Conservation (phyloP, 30 jellyfish, hydroid and myxozoan genomes). For the Phacellophora camtschatica region DNA sequence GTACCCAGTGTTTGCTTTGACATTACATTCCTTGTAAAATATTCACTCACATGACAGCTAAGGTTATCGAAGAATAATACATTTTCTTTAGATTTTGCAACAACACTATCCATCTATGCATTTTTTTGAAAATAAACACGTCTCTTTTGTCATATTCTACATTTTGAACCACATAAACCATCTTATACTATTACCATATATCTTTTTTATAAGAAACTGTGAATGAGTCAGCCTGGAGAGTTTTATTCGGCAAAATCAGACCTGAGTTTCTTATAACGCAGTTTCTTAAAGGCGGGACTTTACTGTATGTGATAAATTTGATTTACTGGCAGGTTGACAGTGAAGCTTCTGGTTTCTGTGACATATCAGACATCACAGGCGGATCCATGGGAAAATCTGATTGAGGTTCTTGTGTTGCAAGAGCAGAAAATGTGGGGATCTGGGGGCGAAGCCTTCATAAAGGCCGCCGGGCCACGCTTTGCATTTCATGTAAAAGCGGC, state of each 20-base stretch:
- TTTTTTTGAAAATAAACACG: constrained; percentile 20
- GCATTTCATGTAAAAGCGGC: too few species aligned
- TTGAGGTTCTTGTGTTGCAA: too few species aligned
- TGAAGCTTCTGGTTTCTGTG: too few species aligned
- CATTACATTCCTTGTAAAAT: constrained; percentile 20
- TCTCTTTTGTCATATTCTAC: constrained; percentile 5
- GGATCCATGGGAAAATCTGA: too few species aligned
- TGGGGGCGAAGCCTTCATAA: too few species aligned
- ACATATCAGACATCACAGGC: too few species aligned
- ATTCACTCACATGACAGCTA: constrained; percentile 6
- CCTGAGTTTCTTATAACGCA: background rate
- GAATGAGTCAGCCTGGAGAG: background rate
- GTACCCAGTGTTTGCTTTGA: constrained; percentile 12
- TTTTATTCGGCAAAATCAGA: background rate
- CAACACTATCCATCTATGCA: constrained; percentile 40
- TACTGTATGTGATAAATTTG: too few species aligned
- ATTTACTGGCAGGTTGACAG: too few species aligned
- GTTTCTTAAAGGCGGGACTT: too few species aligned
- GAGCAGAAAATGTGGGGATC: too few species aligned
- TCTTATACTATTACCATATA: background rate
- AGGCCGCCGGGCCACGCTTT: too few species aligned
- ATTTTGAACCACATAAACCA: background rate
- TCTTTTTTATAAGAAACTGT: background rate
- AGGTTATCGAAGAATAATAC: constrained; percentile 36
- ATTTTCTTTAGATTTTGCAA: constrained; percentile 18